These are phyloP conservation scores for Solenopsis invicta DNA, from an alignment of 1,140 invertebrate species.

Conservation along the genomic window DNA sequence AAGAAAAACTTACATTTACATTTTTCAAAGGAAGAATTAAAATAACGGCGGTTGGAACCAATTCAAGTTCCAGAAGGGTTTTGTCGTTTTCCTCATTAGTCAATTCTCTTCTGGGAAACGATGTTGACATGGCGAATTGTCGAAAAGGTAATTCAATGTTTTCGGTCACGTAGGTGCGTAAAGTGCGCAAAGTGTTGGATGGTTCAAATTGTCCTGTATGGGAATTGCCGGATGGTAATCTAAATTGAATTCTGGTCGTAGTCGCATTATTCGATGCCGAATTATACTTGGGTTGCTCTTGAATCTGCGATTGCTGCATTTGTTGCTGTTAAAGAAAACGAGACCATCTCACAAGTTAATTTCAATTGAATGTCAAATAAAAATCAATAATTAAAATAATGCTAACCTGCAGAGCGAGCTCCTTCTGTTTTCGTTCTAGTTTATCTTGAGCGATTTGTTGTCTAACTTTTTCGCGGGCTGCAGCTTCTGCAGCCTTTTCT, in stretches of 20 bases:
- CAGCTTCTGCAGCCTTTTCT: conserved; percentile 90
- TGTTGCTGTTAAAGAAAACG: conserved; percentile 65
- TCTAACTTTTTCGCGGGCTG: conserved; percentile 90
- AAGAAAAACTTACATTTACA: conserved; percentile 69
- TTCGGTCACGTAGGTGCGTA: conserved; percentile 88
- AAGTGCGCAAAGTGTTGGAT: conserved; percentile 87
- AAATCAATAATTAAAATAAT: not conserved
- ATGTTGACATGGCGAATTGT: conserved; percentile 91
- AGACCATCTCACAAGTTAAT: conserved; percentile 28
- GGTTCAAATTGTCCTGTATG: conserved; percentile 90
- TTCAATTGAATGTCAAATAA: not conserved
- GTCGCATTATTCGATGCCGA: conserved; percentile 76
- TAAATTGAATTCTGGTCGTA: conserved; percentile 92
- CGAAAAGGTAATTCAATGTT: conserved; percentile 87
- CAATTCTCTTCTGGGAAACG: conserved; percentile 93
- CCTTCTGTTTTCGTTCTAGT: conserved; percentile 87
- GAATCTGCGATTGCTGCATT: conserved; percentile 66
- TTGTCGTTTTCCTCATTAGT: conserved; percentile 88
- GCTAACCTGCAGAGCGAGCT: conserved; percentile 75
- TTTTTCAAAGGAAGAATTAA: conserved; percentile 90
- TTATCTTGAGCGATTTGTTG: conserved; percentile 93
- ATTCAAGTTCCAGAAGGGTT: conserved; percentile 90
- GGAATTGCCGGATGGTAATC: conserved; percentile 92
- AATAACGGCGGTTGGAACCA: conserved; percentile 93
- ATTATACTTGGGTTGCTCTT: conserved; percentile 60